A percentile compares a stretch with the other conserved stretches of the same genome.
Evolutionary conservation across 2,888 invertebrate species (phyloP).

Genomic region (Gisinianus flammeolus): DNA sequence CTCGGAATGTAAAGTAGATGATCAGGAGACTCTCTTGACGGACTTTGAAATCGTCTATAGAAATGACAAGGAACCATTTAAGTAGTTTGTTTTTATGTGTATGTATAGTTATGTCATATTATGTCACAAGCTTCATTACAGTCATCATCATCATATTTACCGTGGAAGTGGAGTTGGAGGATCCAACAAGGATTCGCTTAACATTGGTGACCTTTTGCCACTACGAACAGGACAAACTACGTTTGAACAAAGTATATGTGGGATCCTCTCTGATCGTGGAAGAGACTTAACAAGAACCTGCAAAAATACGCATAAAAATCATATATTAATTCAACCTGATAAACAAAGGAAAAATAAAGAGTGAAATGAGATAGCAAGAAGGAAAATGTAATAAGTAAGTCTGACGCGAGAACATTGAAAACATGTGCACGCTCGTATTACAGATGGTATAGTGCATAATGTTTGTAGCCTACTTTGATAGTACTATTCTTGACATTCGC

Average conservation of each 20-base stretch:
- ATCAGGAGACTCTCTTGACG: conserved; percentile 61
- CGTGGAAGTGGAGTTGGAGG: conserved; percentile 61
- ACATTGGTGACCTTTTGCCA: conserved; percentile 57
- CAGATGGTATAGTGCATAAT: no score
- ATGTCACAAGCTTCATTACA: no score
- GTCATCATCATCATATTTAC: no score
- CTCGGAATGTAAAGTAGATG: conserved; percentile 59
- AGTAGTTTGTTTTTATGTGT: no score
- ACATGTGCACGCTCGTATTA: not conserved
- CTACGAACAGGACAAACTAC: conserved; percentile 48
- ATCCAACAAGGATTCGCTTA: conserved; percentile 63
- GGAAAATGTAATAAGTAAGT: no score
- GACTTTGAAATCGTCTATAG: conserved; percentile 61
- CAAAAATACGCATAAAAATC: conserved; percentile 14
- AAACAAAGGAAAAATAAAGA: not conserved
- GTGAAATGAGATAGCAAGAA: no score
- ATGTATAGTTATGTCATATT: no score
- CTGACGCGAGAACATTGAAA: not conserved
- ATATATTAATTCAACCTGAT: conserved; percentile 10
- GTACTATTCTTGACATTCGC: conserved; percentile 68
- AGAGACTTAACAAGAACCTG: conserved; percentile 67
- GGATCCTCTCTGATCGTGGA: conserved; percentile 77
- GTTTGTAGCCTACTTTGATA: conserved; percentile 65
- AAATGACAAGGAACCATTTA: no score
- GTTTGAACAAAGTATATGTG: conserved; percentile 67